Percentiles rank a stretch among this genome's conserved stretches.
Conservation (phyloP, 1,140 invertebrate genomes). For the Phymorhynchus buccinoides region DNA sequence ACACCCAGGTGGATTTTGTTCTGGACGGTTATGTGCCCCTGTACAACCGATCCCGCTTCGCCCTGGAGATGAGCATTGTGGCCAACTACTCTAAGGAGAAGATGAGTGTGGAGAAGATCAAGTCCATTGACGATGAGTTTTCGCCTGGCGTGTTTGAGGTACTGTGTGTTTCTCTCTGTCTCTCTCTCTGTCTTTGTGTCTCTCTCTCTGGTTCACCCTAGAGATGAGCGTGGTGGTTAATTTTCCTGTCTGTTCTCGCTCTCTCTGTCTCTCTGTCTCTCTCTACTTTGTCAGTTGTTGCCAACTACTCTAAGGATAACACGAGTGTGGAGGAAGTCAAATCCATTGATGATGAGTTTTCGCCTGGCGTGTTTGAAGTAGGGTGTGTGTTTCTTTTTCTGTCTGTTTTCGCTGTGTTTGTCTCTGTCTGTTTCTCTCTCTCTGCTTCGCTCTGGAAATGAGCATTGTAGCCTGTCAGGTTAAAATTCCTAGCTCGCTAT, state of each 20-base stretch:
- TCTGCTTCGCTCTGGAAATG: slow-evolving; percentile 78
- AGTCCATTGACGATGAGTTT: slow-evolving; percentile 82
- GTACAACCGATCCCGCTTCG: slow-evolving; percentile 78
- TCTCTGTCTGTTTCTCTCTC: no score
- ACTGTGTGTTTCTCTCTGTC: slow-evolving; percentile 29
- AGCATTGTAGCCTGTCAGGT: no score
- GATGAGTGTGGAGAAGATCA: slow-evolving; percentile 73
- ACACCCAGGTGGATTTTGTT: slow-evolving; percentile 78
- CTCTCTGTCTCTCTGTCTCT: no score
- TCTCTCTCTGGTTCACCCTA: slow-evolving; percentile 78
- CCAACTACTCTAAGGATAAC: slow-evolving; percentile 63
- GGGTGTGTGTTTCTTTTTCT: background rate
- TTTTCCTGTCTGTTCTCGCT: no score
- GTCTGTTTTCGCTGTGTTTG: no score
- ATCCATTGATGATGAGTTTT: slow-evolving; percentile 82
- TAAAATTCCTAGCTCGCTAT: no score
- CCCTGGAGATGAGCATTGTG: slow-evolving; percentile 76
- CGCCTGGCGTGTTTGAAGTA: slow-evolving; percentile 82
- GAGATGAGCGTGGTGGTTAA: slow-evolving; percentile 76
- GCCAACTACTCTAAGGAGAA: slow-evolving; percentile 63
- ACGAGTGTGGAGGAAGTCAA: slow-evolving; percentile 74
- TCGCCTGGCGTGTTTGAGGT: slow-evolving; percentile 83
- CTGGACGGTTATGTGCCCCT: slow-evolving; percentile 76
- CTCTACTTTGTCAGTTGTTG: no score
- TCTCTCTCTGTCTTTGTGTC: background rate